A percentile compares a stretch with the other conserved stretches of the same genome.
These are phyloP conservation scores for Oikopleura dioica DNA, from an alignment of 23 tunicate genomes.

Conservation along the genomic window DNA sequence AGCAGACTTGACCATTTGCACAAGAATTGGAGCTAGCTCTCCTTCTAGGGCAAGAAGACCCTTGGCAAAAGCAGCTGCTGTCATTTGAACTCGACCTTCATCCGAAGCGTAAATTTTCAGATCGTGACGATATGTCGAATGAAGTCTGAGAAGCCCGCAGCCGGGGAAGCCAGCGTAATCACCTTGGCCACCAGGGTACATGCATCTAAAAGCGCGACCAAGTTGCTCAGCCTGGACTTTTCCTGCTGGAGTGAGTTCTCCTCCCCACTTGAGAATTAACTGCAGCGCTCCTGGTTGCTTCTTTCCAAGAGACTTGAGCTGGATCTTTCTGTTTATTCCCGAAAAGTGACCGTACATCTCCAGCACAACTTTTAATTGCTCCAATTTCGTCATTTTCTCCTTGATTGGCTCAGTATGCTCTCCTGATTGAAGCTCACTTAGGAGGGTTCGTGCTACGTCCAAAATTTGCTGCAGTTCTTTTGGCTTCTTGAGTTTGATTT, in stretches of 20 bases:
- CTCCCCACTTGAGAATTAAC: conserved; percentile 90
- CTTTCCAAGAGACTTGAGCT: conserved; percentile 34
- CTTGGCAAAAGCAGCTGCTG: conserved; percentile 99
- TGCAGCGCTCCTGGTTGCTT: background rate
- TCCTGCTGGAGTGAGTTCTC: conserved; percentile 97
- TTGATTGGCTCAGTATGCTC: conserved; percentile 29
- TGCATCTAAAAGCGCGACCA: conserved; percentile 90
- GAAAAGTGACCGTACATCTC: conserved; percentile 51
- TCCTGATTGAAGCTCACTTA: conserved; percentile 21
- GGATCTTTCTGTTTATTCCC: conserved; percentile 87
- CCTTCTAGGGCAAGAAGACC: conserved; percentile 95
- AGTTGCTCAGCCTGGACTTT: conserved; percentile 74
- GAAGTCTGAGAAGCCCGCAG: conserved; percentile 74
- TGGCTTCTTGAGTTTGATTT: conserved; percentile 71
- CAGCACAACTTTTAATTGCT: conserved; percentile 59
- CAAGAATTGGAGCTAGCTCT: conserved; percentile 90
- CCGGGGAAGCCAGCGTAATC: conserved; percentile 99
- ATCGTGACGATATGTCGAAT: conserved; percentile 93
- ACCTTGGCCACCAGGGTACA: conserved; percentile 99
- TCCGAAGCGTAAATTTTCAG: conserved; percentile 95
- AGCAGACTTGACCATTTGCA: conserved; percentile 98
- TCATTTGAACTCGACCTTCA: conserved; percentile 99
- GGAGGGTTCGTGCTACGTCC: conserved; percentile 65
- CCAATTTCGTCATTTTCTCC: conserved; percentile 65
- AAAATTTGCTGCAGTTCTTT: conserved; percentile 74